Conservation (phyloP, 2,113 vertebrate species). For the Notothenia rossii region DNA sequence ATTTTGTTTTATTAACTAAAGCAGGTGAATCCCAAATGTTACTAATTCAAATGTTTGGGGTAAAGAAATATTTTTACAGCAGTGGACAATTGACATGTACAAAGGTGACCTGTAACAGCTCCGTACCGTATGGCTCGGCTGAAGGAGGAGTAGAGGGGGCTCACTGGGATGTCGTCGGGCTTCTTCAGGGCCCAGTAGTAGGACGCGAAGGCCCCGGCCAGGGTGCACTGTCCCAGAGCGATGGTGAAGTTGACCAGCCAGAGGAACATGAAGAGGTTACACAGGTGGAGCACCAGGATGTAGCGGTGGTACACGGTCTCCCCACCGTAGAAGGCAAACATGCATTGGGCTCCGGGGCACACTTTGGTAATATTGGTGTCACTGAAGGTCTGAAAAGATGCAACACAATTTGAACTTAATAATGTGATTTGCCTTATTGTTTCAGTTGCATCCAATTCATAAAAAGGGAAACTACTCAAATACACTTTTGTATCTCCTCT, state of each 20-base stretch:
- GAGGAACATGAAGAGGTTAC: slow-evolving; percentile 92
- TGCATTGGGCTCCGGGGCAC: slow-evolving; percentile 90
- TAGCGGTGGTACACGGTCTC: slow-evolving; percentile 90
- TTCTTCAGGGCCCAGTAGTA: slow-evolving; percentile 97
- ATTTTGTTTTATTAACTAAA: background rate
- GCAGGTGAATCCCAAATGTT: background rate
- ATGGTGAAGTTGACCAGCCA: slow-evolving; percentile 96
- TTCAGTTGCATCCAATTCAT: background rate
- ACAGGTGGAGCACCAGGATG: slow-evolving; percentile 90
- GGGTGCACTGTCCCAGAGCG: slow-evolving; percentile 94
- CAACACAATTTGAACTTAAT: slow-evolving; percentile 18
- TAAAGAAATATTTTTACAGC: background rate
- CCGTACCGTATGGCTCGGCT: slow-evolving; percentile 91
- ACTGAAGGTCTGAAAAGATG: slow-evolving; percentile 87
- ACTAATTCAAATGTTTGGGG: background rate
- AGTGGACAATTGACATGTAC: background rate
- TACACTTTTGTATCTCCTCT: background rate
- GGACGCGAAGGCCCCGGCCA: slow-evolving; percentile 95
- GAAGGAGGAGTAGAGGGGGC: slow-evolving; percentile 91
- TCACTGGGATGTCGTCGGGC: slow-evolving; percentile 90
- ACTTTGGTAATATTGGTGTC: slow-evolving; percentile 86
- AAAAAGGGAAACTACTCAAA: background rate
- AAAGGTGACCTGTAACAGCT: no score
- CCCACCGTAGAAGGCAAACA: slow-evolving; percentile 94
- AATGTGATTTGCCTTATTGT: no score